Evolutionary conservation across 1,140 invertebrate species (phyloP).

Genomic region (Drosophila pruinosa): DNA sequence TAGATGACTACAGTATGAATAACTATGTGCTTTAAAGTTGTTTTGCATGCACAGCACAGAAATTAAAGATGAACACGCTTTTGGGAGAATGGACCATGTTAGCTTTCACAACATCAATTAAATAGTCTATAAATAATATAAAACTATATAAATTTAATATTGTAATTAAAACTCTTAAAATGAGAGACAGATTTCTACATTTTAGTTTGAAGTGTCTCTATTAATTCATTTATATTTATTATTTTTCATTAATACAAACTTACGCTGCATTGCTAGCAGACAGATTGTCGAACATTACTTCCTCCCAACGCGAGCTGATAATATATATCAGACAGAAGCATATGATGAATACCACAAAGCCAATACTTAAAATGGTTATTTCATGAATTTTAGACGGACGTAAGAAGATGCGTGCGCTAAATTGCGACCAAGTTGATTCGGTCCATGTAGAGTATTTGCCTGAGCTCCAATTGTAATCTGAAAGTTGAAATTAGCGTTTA

Average conservation of each 20-base stretch:
- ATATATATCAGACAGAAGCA: conserved; percentile 89
- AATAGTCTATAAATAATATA: conserved; percentile 71
- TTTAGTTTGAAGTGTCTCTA: too few species aligned
- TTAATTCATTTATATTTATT: too few species aligned
- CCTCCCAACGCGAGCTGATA: conserved; percentile 86
- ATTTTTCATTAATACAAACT: too few species aligned
- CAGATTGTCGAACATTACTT: conserved; percentile 85
- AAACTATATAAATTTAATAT: conserved; percentile 17
- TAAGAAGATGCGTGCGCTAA: conserved; percentile 91
- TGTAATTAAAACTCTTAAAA: background rate
- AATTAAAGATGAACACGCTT: conserved; percentile 31
- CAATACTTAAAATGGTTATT: conserved; percentile 86
- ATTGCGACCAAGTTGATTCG: conserved; percentile 92
- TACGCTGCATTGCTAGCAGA: conserved; percentile 78
- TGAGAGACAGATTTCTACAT: too few species aligned
- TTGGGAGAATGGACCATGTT: conserved; percentile 10
- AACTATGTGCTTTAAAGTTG: background rate
- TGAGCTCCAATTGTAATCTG: conserved; percentile 92
- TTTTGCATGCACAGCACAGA: conserved; percentile 52
- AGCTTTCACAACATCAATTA: conserved; percentile 52
- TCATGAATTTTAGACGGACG: conserved; percentile 89
- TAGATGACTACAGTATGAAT: background rate
- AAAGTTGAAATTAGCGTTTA: too few species aligned
- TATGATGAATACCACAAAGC: conserved; percentile 85
- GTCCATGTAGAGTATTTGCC: conserved; percentile 94